phyloP scores from a whole-genome alignment of 1,140 invertebrate genomes.

The Ceratitis capitata region DNA sequence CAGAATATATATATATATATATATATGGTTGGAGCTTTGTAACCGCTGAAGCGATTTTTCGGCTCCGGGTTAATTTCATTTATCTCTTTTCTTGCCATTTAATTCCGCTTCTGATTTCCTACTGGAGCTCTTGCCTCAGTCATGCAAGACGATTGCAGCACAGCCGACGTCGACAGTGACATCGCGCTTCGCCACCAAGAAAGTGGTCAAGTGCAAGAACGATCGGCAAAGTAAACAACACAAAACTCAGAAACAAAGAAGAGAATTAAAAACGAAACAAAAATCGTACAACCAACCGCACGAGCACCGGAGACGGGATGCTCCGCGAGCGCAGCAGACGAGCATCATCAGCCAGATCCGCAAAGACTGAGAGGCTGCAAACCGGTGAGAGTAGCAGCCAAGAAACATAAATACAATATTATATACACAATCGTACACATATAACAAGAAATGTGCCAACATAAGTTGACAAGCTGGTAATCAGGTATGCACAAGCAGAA shows the following conservation, averaged over 20 bases:
- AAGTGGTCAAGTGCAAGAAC: conserved; percentile 35
- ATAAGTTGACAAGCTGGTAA: neutral
- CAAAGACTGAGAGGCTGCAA: neutral
- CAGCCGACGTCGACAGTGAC: neutral
- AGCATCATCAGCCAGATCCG: no score
- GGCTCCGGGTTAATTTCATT: no score
- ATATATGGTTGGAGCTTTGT: no score
- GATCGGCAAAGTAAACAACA: neutral
- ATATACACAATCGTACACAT: neutral
- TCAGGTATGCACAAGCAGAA: neutral
- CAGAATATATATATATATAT: no score
- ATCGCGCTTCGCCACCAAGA: conserved; percentile 13
- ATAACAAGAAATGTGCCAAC: neutral
- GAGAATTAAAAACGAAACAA: neutral
- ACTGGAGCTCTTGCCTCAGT: neutral
- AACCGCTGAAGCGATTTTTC: no score
- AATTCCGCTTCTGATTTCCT: neutral
- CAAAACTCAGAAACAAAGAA: neutral
- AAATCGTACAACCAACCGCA: neutral
- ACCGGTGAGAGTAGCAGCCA: neutral
- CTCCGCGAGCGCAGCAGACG: neutral
- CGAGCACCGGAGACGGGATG: neutral
- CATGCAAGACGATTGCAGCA: neutral
- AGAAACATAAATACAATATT: neutral
- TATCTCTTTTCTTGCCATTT: no score